Percentiles rank a stretch among this genome's conserved stretches.
Conservation (phyloP, 2,113 vertebrate genomes). For the Gallinago paraguaiae region DNA sequence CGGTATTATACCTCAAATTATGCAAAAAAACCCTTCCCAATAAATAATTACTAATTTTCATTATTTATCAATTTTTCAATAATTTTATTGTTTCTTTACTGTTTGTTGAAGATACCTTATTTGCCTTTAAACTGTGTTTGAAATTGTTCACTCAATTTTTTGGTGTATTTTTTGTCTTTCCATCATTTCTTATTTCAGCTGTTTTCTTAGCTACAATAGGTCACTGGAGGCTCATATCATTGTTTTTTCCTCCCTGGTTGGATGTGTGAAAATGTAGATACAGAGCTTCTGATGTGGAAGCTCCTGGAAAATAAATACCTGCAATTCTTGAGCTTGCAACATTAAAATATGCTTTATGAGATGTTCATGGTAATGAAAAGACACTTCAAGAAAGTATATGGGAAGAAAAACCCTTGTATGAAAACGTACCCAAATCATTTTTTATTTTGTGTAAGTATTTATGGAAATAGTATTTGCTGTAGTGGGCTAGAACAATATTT, state of each 20-base stretch:
- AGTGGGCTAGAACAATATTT: slow-evolving; percentile 42
- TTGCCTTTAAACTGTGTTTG: neutral
- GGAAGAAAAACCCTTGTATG: slow-evolving; percentile 7
- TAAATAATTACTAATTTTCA: neutral
- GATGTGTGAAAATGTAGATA: slow-evolving; percentile 46
- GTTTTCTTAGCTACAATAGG: neutral
- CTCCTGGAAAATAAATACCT: slow-evolving; percentile 59
- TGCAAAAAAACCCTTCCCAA: neutral
- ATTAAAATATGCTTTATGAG: slow-evolving; percentile 62
- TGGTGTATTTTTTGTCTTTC: slow-evolving; percentile 26
- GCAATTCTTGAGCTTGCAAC: slow-evolving; percentile 21
- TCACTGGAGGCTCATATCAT: slow-evolving; percentile 37
- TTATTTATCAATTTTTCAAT: neutral
- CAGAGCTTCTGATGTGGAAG: slow-evolving; percentile 28
- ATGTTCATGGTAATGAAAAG: slow-evolving; percentile 51
- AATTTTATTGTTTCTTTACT: neutral
- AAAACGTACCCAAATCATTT: slow-evolving; percentile 46
- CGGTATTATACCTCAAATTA: neutral
- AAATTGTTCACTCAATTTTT: neutral
- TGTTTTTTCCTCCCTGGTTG: slow-evolving; percentile 38
- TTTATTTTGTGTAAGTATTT: slow-evolving; percentile 63
- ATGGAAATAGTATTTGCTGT: slow-evolving; percentile 27
- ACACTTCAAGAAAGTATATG: neutral
- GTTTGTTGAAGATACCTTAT: neutral
- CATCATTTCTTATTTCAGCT: slow-evolving; percentile 3